Base-by-base conservation (phyloP, 1,140 invertebrate species). In the Leguminivora glycinivorella region DNA sequence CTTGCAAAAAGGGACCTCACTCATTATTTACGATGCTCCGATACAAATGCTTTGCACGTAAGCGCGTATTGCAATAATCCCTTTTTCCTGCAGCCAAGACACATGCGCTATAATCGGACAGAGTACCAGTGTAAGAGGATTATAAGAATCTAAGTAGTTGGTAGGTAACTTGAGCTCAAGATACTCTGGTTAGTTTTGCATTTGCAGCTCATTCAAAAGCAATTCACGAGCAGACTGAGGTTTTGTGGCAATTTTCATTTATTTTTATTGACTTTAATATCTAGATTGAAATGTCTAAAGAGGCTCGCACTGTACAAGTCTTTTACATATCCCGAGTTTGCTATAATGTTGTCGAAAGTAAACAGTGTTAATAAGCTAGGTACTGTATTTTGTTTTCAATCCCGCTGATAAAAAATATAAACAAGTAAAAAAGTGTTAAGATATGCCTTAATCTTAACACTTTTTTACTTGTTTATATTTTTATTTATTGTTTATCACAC, bases 201-300 rank as follows among this genome's bases (percentile, higher is more conserved):
- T 7, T 52, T n/a, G 19, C n/a, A n/a, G n/a, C 19, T 22, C n/a
- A 52, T n/a, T 19, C 47, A 22, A 22, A 10, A 22, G 47, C 6
- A 52, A 52, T 22, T 22, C 6, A 47, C 34, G 14, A 12, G n/a
- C n/a, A 47, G n/a, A 47, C n/a, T 52, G 47, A 17, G 47, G 47
- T 52, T 29, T 63, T 29, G 58, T 25, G 24, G 24, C 5, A 60
- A 63, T 9, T 63, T 17, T 63, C 25, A 29, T 63, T 63, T 63
- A 29, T 63, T 29, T 63, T 63, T n/a, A 63, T 17, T 63, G n/a
- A 14, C 19, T 22, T 22, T 52, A 29, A 63, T 26, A 29, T 63
- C 58, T 63, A 7, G 58, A 63, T 63, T 29, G 58, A 63, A 63
- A 63, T 63, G 58, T 63, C 19, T 52, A 3, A n/a, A 52, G 14